Conservation (phyloP, 2,797 vertebrate genomes). For the Discoglossus pictus region DNA sequence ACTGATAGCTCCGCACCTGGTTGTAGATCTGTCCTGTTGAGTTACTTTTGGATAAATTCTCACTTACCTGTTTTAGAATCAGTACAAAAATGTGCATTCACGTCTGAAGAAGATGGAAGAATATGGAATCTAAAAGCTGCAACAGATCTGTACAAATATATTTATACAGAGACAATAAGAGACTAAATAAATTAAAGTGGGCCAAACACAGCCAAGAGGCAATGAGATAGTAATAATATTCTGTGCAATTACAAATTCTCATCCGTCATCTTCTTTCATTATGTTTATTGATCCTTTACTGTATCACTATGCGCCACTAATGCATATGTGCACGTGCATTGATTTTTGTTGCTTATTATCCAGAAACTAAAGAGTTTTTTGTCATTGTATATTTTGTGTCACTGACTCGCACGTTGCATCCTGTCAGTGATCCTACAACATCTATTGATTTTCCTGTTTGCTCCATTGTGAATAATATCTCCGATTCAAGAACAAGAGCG, state of each 20-base stretch:
- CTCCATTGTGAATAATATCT: constrained; percentile 58
- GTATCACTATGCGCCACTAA: constrained; percentile 16
- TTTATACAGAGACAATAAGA: too few relatives aligned
- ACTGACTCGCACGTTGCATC: constrained; percentile 4
- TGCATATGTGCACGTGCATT: constrained; percentile 27
- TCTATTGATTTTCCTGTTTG: constrained; percentile 67
- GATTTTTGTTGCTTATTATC: constrained; percentile 21
- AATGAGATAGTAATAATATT: constrained; percentile 6
- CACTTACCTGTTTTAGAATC: too few relatives aligned
- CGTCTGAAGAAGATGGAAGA: too few relatives aligned
- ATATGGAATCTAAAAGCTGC: too few relatives aligned
- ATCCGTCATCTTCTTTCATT: constrained; percentile 15
- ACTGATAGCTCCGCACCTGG: too few relatives aligned
- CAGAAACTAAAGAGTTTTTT: background rate
- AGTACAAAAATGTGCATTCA: too few relatives aligned
- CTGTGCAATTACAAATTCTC: constrained; percentile 12
- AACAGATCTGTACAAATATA: too few relatives aligned
- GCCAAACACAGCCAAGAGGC: constrained; percentile 10
- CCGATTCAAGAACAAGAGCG: too few relatives aligned
- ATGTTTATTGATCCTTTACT: constrained; percentile 27
- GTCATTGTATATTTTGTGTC: constrained; percentile 7
- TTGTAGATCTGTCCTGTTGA: too few relatives aligned
- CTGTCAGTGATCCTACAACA: constrained; percentile 12
- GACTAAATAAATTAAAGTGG: too few relatives aligned
- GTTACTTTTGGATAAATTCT: too few relatives aligned